Conservation (phyloP, 2,113 vertebrate species). For the Murina feae region DNA sequence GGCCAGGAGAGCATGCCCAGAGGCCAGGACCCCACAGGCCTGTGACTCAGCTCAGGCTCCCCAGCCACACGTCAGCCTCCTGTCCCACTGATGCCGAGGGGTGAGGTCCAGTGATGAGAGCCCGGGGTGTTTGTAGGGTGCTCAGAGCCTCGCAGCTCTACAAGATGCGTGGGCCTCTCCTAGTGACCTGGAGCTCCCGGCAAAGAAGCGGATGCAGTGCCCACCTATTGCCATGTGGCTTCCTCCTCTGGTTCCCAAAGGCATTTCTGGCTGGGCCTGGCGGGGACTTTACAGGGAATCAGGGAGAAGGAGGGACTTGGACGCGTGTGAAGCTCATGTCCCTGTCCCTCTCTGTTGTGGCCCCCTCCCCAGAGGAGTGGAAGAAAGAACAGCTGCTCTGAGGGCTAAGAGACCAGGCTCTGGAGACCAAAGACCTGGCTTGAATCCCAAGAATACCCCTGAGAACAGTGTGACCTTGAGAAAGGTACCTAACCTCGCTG, state of each 20-base stretch:
- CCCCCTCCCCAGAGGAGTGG: neutral
- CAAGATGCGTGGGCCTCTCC: neutral
- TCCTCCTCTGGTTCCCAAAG: neutral
- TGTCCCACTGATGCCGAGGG: neutral
- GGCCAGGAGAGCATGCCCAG: neutral
- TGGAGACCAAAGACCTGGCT: neutral
- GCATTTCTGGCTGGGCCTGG: neutral
- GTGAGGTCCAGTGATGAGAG: neutral
- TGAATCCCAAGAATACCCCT: neutral
- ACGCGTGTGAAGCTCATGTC: neutral
- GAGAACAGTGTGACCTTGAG: neutral
- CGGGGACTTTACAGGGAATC: neutral
- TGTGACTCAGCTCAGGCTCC: neutral
- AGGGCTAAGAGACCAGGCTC: neutral
- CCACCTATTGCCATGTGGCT: accelerated
- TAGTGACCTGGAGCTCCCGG: neutral
- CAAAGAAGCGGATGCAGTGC: neutral
- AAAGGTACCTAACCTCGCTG: neutral
- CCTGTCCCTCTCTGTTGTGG: neutral
- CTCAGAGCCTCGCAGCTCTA: neutral
- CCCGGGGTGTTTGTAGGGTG: neutral
- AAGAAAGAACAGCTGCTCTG: neutral
- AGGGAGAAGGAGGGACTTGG: neutral
- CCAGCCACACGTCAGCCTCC: neutral
- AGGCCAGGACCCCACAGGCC: neutral